Evolutionary conservation across 2,888 invertebrate genomes (phyloP), one percentile per base, ranked within the genome.

Genomic region (Drosophila prostipennis): DNA sequence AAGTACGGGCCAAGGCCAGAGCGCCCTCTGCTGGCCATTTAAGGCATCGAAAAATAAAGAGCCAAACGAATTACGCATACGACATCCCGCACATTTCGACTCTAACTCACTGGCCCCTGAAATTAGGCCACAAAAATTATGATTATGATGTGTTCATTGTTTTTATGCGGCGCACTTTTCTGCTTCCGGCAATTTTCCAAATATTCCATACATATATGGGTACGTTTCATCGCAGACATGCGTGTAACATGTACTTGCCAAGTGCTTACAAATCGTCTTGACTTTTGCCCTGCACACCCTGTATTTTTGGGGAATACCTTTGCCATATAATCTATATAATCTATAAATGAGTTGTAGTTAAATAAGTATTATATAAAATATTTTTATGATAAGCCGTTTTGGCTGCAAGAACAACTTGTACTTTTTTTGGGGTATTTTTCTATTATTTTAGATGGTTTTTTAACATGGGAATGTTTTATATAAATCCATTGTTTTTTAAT

Each of bases 61-160:
- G 16, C 36, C 10, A 45, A 13, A 32, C 23, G 13, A 40, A 23
- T 32, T 53, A 45, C 29, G 29, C 39, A 40, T 32, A 51, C 23
- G 54, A 71, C 46, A 60, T 13, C 48, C 34, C 14, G 6, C 34
- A 13, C 11, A 19, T 16, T 48, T 43, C 2, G 40, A 6, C 11
- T 6, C 14, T 16, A 32, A 55, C 14, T 51, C 59, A 37, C 29
- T 53, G 34, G 68, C 67, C 55, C 73, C 75, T 68, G 63, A 83
- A 87, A 88, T 80, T 84, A 83, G 80, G 86, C 88, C 64, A 80
- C 83, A 80, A 74, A 77, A 84, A 79, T 84, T 84, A 88, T 77
- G 86, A 77, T 87, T 86, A 84, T 83, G 79, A 86, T 88, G 88
- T 84, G 84, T 86, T 88, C 79, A 85, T 83, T 85, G 88, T 88